Percentiles rank a stretch among this genome's conserved stretches.
phyloP scores from a whole-genome alignment of 2,888 invertebrate species.

The Andrena bucephala region DNA sequence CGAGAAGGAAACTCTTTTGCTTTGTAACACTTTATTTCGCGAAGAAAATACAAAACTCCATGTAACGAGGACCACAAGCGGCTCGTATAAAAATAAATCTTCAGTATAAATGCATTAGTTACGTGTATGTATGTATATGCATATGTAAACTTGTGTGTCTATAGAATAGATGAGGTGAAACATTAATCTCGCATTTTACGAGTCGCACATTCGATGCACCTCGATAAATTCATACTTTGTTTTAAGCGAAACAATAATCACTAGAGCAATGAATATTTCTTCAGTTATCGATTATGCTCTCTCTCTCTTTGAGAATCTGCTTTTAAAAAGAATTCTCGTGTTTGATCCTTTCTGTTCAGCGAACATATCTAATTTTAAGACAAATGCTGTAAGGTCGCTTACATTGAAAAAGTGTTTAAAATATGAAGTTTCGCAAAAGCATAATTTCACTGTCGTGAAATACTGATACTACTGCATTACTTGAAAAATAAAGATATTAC shows the following conservation, averaged over 20 bases:
- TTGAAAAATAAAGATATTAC: too few species aligned
- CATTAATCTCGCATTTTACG: not conserved
- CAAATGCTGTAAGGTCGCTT: too few species aligned
- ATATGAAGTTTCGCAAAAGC: too few species aligned
- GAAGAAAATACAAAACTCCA: slow-evolving; percentile 9
- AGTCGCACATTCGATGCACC: not conserved
- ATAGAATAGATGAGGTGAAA: slow-evolving; percentile 6
- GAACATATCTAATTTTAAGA: too few species aligned
- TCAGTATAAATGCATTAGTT: slow-evolving; percentile 14
- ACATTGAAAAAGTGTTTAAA: too few species aligned
- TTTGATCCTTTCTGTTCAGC: too few species aligned
- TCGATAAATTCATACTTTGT: not conserved
- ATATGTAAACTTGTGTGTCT: not conserved
- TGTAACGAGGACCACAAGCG: not conserved
- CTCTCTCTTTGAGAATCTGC: not conserved
- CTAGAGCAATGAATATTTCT: not conserved
- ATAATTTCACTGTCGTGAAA: too few species aligned
- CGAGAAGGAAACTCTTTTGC: not conserved
- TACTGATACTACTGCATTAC: too few species aligned
- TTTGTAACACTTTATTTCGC: slow-evolving; percentile 14
- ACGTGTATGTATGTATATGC: not conserved
- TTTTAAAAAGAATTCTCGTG: not conserved
- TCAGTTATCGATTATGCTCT: not conserved
- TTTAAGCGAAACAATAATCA: not conserved
- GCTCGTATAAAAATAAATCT: not conserved